Base-by-base conservation (phyloP, 2,113 vertebrate species). In the Penelope pileata region DNA sequence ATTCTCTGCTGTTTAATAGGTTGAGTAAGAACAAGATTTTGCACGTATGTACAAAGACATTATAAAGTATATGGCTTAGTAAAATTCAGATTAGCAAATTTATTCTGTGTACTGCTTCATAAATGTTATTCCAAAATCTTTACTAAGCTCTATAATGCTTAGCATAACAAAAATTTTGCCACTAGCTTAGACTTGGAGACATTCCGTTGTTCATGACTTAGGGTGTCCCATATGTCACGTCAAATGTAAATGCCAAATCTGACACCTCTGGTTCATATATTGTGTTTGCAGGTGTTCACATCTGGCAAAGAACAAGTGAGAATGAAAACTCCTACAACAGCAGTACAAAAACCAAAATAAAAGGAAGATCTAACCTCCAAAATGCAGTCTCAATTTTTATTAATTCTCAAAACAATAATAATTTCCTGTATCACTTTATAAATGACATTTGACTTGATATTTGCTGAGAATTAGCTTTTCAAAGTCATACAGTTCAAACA, bases 241-340 rank as follows among this genome's bases (percentile, higher is more conserved):
- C 0, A 5, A 67, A 95, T 68, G 69, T 51, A 93, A 88, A 91
- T 0, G 96, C 96, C 96, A 97, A 97, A 97, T 95, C 93, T 97
- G 93, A 96, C 96, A 97, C 96, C 95, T 97, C 95, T 86, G 51
- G 59, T 50, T 95, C 86, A 74, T 74, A 93, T 91, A 96, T 93
- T 95, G 90, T 2, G 7, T 92, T 95, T 92, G 95, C 96, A 97
- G 96, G 95, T 97, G 95, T 96, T 93, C 94, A 91, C 93, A 96
- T 95, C 93, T 97, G 96, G 96, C 96, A 91, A 88, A 73, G 91
- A 96, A 94, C 86, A 95, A 94, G 85, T 91, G 88, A 96, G 94
- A 95, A 95, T 86, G 74, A 96, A 48, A 95, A 96, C 87, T 95
- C 89, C 96, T 97, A 68, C 94, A 91, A 88, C n/a, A 91, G 83